Evolutionary conservation across 2,888 invertebrate genomes (phyloP), one percentile per base, ranked within the genome.

Genomic region (Meteorus cinctellus): DNA sequence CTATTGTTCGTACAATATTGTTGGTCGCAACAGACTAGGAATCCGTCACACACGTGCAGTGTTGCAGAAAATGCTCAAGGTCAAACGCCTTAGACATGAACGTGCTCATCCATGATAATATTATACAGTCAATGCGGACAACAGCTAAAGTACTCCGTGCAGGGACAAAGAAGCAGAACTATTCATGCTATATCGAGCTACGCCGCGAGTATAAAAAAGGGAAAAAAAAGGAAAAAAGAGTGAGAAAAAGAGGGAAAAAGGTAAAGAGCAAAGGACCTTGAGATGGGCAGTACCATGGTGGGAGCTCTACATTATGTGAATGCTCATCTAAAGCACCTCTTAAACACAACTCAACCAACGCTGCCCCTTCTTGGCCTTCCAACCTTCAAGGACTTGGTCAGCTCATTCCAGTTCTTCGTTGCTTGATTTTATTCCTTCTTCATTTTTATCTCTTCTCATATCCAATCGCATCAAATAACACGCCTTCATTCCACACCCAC

Each of bases 51-150:
- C 63, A 48, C 62, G 63, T 72, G 72, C 63, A 72, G 48, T 29
- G 72, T 63, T 48, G 72, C 63, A 72, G 62, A 72, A 72, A 72
- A 48, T 72, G 29, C 27, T 72, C 72, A 72, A 72, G 72, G 63
- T 62, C 72, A 72, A 72, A 72, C 45, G 62, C 63, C 72, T 62
- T 60, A 55, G 55, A 55, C 31, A 27, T 45, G 72, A 41, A 41
- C 41, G 31, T 36, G 29, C 41, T 5, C 31, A 19, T 51, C 51
- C 16, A 34, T 4, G 19, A 41, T 65, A 41, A 34, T 48, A 41
- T 27, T 36, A 41, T 24, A 60, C 16, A 10, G 31, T 24, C 27
- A 19, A 51, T 16, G 36, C 45, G 19, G 41, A 19, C 31, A 70
- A 19, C 41, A 10, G 24, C 36, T 45, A 45, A 48, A 48, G 16